These are phyloP conservation scores for Strix occidentalis DNA, from an alignment of 2,797 vertebrate genomes.

Conservation along the genomic window DNA sequence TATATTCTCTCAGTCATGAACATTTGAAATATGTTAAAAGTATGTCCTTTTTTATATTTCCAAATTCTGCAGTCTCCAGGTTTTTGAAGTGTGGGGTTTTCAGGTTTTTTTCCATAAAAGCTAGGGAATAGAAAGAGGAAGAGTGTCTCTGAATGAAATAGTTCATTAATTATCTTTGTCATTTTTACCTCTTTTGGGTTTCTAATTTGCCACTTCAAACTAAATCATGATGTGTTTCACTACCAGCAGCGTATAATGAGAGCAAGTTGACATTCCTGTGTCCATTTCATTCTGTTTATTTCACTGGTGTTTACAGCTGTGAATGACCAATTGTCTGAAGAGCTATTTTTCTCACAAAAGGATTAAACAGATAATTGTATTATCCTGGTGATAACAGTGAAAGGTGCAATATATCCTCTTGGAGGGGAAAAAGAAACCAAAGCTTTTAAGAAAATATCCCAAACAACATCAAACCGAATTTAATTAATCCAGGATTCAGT, in stretches of 20 bases:
- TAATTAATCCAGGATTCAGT: not conserved
- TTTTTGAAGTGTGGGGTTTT: not conserved
- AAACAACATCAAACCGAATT: not conserved
- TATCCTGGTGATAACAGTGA: not conserved
- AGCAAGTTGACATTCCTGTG: not conserved
- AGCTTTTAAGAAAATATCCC: not conserved
- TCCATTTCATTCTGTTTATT: not conserved
- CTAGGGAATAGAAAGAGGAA: not conserved
- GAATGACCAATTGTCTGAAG: not conserved
- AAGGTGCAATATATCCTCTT: not conserved
- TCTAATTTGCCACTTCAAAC: not conserved
- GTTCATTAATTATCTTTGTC: not conserved
- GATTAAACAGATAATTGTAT: not conserved
- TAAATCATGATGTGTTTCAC: not conserved
- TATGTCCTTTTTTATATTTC: not conserved
- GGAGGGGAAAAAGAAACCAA: not conserved
- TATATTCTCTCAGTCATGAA: not conserved
- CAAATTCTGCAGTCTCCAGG: not conserved
- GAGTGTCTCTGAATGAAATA: not conserved
- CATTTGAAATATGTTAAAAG: not conserved
- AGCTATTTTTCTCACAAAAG: not conserved
- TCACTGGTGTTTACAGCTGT: not conserved
- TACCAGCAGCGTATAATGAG: not conserved
- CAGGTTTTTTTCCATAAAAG: not conserved
- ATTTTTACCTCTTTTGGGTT: not conserved